Base-by-base conservation (phyloP, 2,113 vertebrate genomes). In the Eulemur macaco region DNA sequence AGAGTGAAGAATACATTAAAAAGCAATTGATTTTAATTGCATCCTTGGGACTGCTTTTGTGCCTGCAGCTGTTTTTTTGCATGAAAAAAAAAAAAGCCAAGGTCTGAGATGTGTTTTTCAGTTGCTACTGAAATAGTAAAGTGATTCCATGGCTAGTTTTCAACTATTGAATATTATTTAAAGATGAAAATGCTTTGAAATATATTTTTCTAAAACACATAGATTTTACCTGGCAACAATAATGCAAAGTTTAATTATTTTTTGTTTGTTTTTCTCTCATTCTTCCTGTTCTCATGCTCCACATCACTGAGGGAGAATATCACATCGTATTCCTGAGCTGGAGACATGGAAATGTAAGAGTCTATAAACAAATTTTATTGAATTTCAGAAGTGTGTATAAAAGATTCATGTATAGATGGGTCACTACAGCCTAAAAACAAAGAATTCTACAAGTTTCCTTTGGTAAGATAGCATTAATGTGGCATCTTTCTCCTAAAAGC, bases 21-120 rank as follows among this genome's bases (percentile, higher is more conserved):
- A 97, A 86, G 71, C 93, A 97, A 97, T 95, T 97, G 93, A 96
- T 42, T 96, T 96, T 98, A 98, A 98, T 96, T 96, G 76, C 63
- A 97, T 97, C 93, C 85, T 95, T 97, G 96, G 85, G 94, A 98
- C 91, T 97, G 91, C 82, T 98, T 96, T 60, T 93, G 31, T 95
- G 94, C 80, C 76, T 96, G 88, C 81, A 98, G 91, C 96, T 98
- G 93, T 11, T 86, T 96, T 89, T 97, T 93, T 92, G 34, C 20
- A 80, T 54, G 58, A 83, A 98, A 81, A 95, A 56, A 97, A 96
- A 96, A 93, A 96, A 96, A 94, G 3, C 25, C 89, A 80, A 97
- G 52, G 54, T 95, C 81, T 93, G 42, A 86, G 83, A 97, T 91
- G 80, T 80, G 97, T 85, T 95, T 94, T 98, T 96, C 96, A 97